These are phyloP conservation scores for Tiliqua scincoides DNA, from an alignment of 2,113 vertebrate genomes.

Conservation along the genomic window DNA sequence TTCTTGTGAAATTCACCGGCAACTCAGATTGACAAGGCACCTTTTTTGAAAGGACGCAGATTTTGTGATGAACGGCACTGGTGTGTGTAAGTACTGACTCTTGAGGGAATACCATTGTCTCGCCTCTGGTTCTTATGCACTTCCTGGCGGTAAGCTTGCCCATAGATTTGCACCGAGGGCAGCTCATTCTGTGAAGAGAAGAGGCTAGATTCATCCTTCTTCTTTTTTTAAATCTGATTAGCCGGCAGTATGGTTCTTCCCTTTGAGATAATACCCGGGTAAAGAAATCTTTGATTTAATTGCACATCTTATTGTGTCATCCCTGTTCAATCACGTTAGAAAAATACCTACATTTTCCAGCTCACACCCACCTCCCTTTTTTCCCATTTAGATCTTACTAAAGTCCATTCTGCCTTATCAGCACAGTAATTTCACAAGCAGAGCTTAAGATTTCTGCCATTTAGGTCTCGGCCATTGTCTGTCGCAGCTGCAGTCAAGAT, in stretches of 20 bases:
- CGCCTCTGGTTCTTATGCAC: accelerated
- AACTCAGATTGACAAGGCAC: accelerated
- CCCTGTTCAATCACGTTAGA: slow-evolving; percentile 64
- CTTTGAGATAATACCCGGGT: slow-evolving; percentile 50
- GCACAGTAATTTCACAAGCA: slow-evolving; percentile 88
- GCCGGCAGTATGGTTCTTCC: background rate
- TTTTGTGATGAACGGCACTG: accelerated
- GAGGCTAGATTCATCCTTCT: background rate
- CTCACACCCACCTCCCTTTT: slow-evolving; percentile 71
- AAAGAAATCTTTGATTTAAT: slow-evolving; percentile 60
- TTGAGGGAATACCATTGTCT: accelerated
- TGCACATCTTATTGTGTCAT: slow-evolving; percentile 71
- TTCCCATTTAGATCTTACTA: slow-evolving; percentile 85
- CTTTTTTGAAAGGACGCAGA: accelerated
- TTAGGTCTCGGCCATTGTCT: slow-evolving; percentile 92
- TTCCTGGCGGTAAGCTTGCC: background rate
- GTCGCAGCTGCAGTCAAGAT: slow-evolving; percentile 91
- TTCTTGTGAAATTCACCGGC: background rate
- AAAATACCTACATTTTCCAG: slow-evolving; percentile 70
- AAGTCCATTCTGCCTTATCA: slow-evolving; percentile 92
- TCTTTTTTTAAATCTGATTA: slow-evolving; percentile 32
- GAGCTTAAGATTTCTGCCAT: slow-evolving; percentile 94
- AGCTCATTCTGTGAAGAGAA: background rate
- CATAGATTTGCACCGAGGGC: accelerated
- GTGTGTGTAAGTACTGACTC: accelerated